Conservation (phyloP, 2,113 vertebrate species). For the Vanacampus margaritifer region DNA sequence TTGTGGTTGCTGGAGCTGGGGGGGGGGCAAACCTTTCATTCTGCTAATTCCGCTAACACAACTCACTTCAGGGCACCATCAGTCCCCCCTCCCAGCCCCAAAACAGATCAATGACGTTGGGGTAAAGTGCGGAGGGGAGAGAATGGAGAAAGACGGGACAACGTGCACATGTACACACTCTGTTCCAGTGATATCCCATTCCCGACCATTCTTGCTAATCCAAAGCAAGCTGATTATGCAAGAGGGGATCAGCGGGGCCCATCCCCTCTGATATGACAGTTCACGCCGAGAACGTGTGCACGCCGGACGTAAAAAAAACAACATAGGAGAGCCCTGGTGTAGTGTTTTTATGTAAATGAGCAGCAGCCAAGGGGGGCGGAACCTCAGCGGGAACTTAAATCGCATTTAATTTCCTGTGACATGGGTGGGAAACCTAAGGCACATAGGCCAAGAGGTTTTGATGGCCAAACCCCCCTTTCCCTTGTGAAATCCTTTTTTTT, state of each 20-base stretch:
- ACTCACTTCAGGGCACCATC: conserved; percentile 18
- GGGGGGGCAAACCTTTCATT: not conserved
- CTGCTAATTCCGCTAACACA: conserved; percentile 5
- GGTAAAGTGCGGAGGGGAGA: conserved; percentile 9
- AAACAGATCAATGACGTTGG: conserved; percentile 40
- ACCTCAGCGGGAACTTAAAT: not conserved
- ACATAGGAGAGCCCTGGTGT: not conserved
- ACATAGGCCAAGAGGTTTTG: not conserved
- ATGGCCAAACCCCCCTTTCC: not conserved
- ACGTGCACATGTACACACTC: not conserved
- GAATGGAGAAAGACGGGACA: conserved; percentile 11
- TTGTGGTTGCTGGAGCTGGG: conserved; percentile 6
- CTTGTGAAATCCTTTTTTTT: not conserved
- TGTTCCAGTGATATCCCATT: conserved; percentile 23
- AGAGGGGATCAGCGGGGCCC: conserved; percentile 63
- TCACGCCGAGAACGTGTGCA: conserved; percentile 25
- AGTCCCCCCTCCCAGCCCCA: conserved; percentile 27
- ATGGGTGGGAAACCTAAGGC: not conserved
- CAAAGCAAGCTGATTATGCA: conserved; percentile 71
- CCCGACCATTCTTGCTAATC: conserved; percentile 60
- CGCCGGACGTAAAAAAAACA: not conserved
- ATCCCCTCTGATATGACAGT: conserved; percentile 56
- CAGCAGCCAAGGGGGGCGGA: not conserved
- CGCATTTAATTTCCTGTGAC: not conserved
- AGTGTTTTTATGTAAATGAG: not conserved